Conservation (phyloP, 2,113 vertebrate species). For the Acanthochromis polyacanthus region DNA sequence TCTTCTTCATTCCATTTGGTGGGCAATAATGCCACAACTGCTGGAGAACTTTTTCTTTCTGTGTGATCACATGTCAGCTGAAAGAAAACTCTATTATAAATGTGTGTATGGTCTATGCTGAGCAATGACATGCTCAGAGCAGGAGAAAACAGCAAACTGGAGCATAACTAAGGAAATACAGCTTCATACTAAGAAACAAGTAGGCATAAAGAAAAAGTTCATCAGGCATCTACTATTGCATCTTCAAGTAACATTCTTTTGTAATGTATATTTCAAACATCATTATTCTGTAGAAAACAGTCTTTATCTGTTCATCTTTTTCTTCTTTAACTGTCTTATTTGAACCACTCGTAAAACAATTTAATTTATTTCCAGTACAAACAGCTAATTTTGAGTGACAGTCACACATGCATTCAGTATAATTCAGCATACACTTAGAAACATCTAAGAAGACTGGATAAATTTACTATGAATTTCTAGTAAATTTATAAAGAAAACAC, state of each 20-base stretch:
- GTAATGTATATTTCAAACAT: too few species aligned
- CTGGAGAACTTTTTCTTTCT: neutral
- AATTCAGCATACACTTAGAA: neutral
- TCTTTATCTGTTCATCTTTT: too few species aligned
- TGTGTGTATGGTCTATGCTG: neutral
- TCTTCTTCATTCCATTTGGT: conserved; percentile 1
- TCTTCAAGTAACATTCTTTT: too few species aligned
- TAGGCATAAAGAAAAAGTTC: too few species aligned
- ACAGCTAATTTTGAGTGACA: neutral
- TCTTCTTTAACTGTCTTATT: too few species aligned
- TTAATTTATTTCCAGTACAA: neutral
- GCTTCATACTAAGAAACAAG: too few species aligned
- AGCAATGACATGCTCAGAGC: neutral
- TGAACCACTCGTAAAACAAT: too few species aligned
- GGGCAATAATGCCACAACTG: neutral
- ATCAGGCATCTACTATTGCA: too few species aligned
- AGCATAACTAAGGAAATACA: too few species aligned
- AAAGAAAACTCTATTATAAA: neutral
- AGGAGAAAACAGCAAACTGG: neutral
- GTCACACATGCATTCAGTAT: neutral
- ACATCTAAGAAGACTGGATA: too few species aligned
- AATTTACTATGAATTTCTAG: neutral
- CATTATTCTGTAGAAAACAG: too few species aligned
- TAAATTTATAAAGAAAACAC: conserved; percentile 2
- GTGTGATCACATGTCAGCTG: neutral